Conservation (phyloP, 2,888 invertebrate species). For the Meganola albula region DNA sequence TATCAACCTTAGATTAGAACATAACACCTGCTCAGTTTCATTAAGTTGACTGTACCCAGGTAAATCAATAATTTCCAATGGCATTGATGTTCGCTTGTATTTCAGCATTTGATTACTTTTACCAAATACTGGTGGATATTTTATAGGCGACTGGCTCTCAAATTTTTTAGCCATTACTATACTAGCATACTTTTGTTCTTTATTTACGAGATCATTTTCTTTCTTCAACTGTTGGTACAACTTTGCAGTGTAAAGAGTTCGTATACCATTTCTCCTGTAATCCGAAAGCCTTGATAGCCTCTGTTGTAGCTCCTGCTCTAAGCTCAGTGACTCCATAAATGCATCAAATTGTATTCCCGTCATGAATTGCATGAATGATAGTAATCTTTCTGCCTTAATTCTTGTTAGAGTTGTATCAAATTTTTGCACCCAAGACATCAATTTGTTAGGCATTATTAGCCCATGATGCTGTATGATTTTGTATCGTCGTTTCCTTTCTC, state of each 20-base stretch:
- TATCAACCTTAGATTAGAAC: conserved; percentile 84
- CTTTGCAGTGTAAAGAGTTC: conserved; percentile 78
- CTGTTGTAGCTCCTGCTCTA: conserved; percentile 82
- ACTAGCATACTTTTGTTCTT: conserved; percentile 59
- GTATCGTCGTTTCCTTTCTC: conserved; percentile 84
- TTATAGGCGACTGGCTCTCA: conserved; percentile 51
- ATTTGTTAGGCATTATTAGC: conserved; percentile 84
- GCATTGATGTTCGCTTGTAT: conserved; percentile 59
- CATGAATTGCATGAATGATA: conserved; percentile 87
- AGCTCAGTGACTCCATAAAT: conserved; percentile 85
- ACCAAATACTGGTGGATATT: conserved; percentile 34
- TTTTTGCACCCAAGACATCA: conserved; percentile 81
- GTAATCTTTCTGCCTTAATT: conserved; percentile 78
- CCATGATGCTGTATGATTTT: conserved; percentile 87
- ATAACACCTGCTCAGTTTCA: conserved; percentile 84
- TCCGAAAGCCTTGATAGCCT: conserved; percentile 79
- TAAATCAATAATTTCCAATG: conserved; percentile 81
- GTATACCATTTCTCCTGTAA: conserved; percentile 84
- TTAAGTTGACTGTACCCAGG: conserved; percentile 87
- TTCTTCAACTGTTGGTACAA: conserved; percentile 82
- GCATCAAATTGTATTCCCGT: conserved; percentile 85
- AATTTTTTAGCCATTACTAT: conserved; percentile 53
- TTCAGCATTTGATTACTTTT: conserved; percentile 39
- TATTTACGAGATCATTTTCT: conserved; percentile 75
- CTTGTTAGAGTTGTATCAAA: conserved; percentile 81